phyloP scores from a whole-genome alignment of 2,113 vertebrate species.

The Mesoclemmys tuberculata region DNA sequence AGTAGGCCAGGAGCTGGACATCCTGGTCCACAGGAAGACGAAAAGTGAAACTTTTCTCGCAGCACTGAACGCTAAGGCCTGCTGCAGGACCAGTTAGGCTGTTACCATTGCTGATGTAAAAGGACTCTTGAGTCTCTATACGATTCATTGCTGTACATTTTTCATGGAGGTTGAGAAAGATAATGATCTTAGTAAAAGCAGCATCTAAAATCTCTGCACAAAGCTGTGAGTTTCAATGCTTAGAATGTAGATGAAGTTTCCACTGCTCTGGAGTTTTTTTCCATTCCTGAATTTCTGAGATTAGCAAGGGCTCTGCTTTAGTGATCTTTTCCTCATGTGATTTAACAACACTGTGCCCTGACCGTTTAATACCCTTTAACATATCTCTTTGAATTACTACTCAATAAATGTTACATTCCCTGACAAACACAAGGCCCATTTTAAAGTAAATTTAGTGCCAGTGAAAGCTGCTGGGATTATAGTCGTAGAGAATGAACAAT shows the following conservation, averaged over 20 bases:
- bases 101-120: not conserved
- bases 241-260: conserved; percentile 59
- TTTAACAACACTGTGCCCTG: not conserved
- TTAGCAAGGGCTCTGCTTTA: conserved; percentile 33
- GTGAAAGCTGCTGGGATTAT: not conserved
- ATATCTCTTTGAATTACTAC: not conserved
- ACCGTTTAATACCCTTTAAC: not conserved
- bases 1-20: not conserved
- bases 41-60: not conserved
- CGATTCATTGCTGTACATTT: conserved; percentile 41
- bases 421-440: not conserved
- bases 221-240: not conserved
- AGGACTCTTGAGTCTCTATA: not conserved
- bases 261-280: conserved; percentile 37
- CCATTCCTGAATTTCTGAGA: conserved; percentile 20
- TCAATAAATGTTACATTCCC: not conserved
- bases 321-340: not conserved
- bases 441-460: not conserved
- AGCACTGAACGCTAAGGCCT: not conserved
- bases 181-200: conserved; percentile 36
- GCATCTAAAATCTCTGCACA: not conserved
- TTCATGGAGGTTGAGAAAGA: conserved; percentile 39
- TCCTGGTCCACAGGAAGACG: not conserved
- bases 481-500: not conserved
- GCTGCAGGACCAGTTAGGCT: conserved; percentile 4